phyloP scores from a whole-genome alignment of 2,113 vertebrate genomes.

The Pseudorhombus dupliciocellatus region DNA sequence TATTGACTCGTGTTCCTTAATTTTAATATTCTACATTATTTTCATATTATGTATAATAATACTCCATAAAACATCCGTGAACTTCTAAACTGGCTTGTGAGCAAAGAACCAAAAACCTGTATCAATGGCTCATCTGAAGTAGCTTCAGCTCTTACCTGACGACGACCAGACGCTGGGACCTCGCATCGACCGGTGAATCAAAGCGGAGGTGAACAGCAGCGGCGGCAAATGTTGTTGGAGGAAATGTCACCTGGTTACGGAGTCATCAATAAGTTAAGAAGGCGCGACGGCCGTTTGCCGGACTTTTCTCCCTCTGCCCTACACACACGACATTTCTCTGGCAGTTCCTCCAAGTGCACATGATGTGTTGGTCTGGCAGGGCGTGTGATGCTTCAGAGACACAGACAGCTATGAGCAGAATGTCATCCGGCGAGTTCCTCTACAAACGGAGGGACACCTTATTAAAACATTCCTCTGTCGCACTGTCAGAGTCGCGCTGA shows the following conservation, averaged over 20 bases:
- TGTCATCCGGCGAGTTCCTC: slow-evolving; percentile 68
- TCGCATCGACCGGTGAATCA: slow-evolving; percentile 44
- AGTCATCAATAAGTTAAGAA: neutral
- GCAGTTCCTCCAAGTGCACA: slow-evolving; percentile 8
- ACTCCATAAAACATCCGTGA: neutral
- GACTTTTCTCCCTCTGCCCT: neutral
- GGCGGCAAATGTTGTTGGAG: slow-evolving; percentile 1
- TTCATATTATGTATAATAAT: neutral
- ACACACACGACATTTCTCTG: slow-evolving; percentile 14
- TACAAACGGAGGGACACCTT: slow-evolving; percentile 44
- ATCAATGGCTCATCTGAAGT: neutral
- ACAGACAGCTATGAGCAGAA: slow-evolving; percentile 65
- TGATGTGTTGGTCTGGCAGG: slow-evolving; percentile 41
- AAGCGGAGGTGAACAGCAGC: slow-evolving; percentile 9
- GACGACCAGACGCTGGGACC: slow-evolving; percentile 15
- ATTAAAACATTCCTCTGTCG: slow-evolving; percentile 55
- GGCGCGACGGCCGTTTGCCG: neutral
- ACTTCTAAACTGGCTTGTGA: neutral
- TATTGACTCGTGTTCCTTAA: neutral
- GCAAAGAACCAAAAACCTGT: neutral
- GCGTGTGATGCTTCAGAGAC: slow-evolving; percentile 48
- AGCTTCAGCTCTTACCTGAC: slow-evolving; percentile 63
- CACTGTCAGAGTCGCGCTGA: neutral
- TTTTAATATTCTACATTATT: neutral
- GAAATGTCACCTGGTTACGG: neutral